A percentile compares a stretch with the other conserved stretches of the same genome.
Evolutionary conservation across 2,797 vertebrate species (phyloP).

Genomic region (Myotis findleyi): DNA sequence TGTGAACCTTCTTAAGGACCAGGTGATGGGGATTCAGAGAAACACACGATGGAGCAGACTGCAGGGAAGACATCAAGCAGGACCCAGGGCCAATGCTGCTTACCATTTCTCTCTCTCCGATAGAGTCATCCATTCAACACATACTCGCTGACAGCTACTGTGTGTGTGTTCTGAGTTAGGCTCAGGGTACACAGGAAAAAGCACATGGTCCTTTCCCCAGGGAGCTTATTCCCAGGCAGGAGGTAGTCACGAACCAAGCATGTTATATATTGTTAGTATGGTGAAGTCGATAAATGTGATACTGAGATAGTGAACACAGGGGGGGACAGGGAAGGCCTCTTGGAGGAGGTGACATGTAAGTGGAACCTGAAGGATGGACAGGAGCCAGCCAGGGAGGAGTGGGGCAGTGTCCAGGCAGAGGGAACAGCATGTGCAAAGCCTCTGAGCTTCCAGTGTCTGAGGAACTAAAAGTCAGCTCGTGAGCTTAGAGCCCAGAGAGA

Average conservation of each 20-base stretch:
- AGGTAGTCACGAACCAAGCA: neutral
- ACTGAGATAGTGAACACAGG: neutral
- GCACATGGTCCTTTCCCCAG: rapidly evolving
- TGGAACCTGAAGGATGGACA: neutral
- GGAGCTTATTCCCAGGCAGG: neutral
- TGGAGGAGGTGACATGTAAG: neutral
- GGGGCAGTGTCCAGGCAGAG: too few species aligned
- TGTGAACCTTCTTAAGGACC: neutral
- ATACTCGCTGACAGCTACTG: neutral
- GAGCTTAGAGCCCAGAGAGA: neutral
- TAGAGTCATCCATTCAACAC: neutral
- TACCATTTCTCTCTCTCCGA: neutral
- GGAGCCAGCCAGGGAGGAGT: neutral
- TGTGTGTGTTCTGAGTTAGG: neutral
- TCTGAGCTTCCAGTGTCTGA: neutral
- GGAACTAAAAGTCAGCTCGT: neutral
- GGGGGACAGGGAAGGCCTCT: neutral
- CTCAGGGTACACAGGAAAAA: neutral
- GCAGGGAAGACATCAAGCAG: neutral
- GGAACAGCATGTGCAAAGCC: neutral
- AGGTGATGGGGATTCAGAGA: neutral
- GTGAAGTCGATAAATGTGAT: neutral
- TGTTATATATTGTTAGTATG: neutral
- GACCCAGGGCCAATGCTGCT: neutral
- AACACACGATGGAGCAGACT: neutral